Percentiles rank a stretch among this genome's conserved stretches.
These are phyloP conservation scores for Tanypteryx hageni DNA, from an alignment of 2,888 invertebrate species.

Conservation along the genomic window DNA sequence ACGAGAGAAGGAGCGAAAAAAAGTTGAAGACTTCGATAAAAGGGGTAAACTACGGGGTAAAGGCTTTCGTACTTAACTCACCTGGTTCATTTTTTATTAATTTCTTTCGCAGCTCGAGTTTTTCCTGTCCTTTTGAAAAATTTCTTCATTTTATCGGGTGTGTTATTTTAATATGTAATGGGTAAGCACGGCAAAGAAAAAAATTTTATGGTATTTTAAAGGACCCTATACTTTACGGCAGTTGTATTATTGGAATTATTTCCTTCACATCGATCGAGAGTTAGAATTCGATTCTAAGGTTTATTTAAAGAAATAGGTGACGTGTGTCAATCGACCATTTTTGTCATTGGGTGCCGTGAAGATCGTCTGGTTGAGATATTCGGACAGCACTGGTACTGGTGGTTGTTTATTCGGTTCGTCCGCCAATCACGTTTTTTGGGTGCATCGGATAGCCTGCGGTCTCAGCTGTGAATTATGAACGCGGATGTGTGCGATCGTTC, in stretches of 20 bases:
- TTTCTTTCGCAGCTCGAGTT: not conserved
- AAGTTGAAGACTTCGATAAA: not conserved
- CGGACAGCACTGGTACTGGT: not conserved
- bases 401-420: not conserved
- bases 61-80: not conserved
- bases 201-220: no score
- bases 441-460: not conserved
- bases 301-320: no score
- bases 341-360: no score
- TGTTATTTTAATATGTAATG: no score
- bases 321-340: no score
- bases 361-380: no score
- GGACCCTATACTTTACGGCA: no score
- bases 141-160: not conserved
- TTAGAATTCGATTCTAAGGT: no score
- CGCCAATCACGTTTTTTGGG: not conserved
- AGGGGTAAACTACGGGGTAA: not conserved
- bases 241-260: no score
- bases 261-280: no score
- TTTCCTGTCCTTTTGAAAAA: not conserved
- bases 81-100: not conserved
- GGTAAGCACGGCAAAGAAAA: no score
- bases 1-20: not conserved
- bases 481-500: not conserved
- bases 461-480: not conserved